Percentiles rank a stretch among this genome's conserved stretches.
Evolutionary conservation across 2,113 vertebrate species (phyloP).

Genomic region (Sturnus vulgaris): DNA sequence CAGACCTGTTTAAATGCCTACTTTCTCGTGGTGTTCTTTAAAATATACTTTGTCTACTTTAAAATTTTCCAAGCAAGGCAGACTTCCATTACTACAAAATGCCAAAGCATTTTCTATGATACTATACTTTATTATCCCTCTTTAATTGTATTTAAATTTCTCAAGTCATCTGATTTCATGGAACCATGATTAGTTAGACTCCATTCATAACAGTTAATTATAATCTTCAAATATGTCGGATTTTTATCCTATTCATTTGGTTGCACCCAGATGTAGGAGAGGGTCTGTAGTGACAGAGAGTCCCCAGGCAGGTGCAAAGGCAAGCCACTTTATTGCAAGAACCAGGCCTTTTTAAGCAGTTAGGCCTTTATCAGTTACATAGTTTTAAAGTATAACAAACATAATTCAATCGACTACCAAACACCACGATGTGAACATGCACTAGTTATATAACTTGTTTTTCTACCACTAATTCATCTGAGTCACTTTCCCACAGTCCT

Average conservation of each 20-base stretch:
- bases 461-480: background rate
- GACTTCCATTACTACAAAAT: background rate
- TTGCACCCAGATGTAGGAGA: background rate
- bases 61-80: background rate
- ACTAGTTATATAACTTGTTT: background rate
- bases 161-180: background rate
- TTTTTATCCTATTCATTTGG: background rate
- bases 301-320: background rate
- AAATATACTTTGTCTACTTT: background rate
- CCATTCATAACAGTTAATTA: background rate
- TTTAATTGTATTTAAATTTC: background rate
- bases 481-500: background rate
- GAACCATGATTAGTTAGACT: background rate
- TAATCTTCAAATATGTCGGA: background rate
- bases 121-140: background rate
- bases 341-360: background rate
- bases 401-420: too few relatives aligned
- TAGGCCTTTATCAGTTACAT: background rate
- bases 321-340: background rate
- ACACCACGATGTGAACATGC: background rate
- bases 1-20: background rate
- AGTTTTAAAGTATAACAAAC: background rate
- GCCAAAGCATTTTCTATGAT: background rate
- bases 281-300: background rate
- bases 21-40: background rate